Base-by-base conservation (phyloP, 2,888 invertebrate genomes). In the Eupeodes latifasciatus region DNA sequence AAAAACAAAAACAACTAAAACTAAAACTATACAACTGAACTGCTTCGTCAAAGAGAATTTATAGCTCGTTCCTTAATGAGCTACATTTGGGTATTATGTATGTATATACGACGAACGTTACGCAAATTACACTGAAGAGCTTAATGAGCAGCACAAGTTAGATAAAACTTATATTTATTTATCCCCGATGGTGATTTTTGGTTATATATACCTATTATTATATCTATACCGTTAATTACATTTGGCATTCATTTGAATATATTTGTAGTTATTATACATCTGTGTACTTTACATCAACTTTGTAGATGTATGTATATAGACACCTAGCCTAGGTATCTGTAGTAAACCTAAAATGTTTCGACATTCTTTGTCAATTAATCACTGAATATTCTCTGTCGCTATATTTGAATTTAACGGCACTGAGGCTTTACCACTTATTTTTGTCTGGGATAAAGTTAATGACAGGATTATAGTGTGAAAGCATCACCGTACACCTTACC, bases 151-250 rank as follows among this genome's bases (percentile, higher is more conserved):
- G 19, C 1, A 69, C 5, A 51, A 75, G 62, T 80, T 85, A 66
- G 82, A 86, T 72, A 62, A 75, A 82, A 69, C 75, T 86, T 82
- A 82, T 86, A 67, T 86, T 78, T 86, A 82, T 86, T 53, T 69
- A 79, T 79, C 62, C 59, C 66, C 47, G 49, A 49, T 55, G 53
- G 79, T 57, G 71, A 72, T 64, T 75, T 77, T 86, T 79, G 67
- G 67, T 16, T 64, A 62, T 55, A 16, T 55, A 69, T 16, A 75
- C 9, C 69, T 19, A 62, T 79, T 79, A 78, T 36, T 36, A 36
- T 36, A 5, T 36, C 5, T 36, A 36, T 85, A 75, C 9, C 69
- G 69, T 79, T 79, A 78, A 86, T 82, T 82, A 86, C 75, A 75
- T 86, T 79, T 79, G 62, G 34, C 71, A 82, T 82, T 82, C 64